Evolutionary conservation across 1,140 invertebrate genomes (phyloP).

Genomic region (Caerostris extrusa): DNA sequence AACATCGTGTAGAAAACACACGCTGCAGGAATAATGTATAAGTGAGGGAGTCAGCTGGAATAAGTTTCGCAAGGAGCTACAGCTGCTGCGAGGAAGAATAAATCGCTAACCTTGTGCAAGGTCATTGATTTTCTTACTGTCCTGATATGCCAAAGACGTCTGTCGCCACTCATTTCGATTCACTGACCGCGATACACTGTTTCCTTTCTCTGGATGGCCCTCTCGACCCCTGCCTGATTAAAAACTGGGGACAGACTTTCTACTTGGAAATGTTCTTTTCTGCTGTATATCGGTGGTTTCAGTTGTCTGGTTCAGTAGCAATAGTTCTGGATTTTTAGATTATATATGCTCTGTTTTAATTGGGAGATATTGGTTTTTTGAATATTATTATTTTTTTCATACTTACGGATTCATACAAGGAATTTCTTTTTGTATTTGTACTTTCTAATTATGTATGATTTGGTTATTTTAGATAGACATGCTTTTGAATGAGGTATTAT

Average conservation of each 20-base stretch:
- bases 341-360: neutral
- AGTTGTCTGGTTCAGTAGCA: neutral
- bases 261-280: neutral
- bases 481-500: neutral
- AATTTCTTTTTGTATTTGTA: too few species aligned
- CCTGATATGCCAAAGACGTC: slow-evolving; percentile 66
- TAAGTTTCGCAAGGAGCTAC: slow-evolving; percentile 51
- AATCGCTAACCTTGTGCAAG: slow-evolving; percentile 65
- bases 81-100: slow-evolving; percentile 61
- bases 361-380: neutral
- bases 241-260: slow-evolving; percentile 22
- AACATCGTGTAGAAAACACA: slow-evolving; percentile 58
- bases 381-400: neutral
- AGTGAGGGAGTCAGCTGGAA: slow-evolving; percentile 62
- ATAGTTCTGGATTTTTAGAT: neutral
- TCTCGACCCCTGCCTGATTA: slow-evolving; percentile 40
- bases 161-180: slow-evolving; percentile 73
- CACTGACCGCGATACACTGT: slow-evolving; percentile 71
- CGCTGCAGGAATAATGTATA: slow-evolving; percentile 69
- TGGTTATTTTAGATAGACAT: neutral
- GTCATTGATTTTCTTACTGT: slow-evolving; percentile 73
- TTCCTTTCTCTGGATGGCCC: slow-evolving; percentile 34
- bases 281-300: neutral
- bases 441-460: too few species aligned
- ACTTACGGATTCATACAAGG: neutral